Percentiles rank a stretch among this genome's conserved stretches.
These are phyloP conservation scores for Marcusenius ussheri DNA, from an alignment of 2,113 vertebrate species.

Conservation along the genomic window DNA sequence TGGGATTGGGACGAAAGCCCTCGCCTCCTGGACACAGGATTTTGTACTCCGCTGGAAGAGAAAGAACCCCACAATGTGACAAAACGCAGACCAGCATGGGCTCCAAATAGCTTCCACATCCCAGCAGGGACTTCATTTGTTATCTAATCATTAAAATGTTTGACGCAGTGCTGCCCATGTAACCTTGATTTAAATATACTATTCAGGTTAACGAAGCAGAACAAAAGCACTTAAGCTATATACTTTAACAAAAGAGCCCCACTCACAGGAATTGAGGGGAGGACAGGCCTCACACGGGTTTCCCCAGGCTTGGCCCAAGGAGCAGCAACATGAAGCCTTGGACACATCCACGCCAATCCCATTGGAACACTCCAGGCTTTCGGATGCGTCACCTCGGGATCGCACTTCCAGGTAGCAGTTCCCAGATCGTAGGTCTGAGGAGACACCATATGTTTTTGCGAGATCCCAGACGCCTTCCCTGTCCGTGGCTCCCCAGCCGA, in stretches of 20 bases:
- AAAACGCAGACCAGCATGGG: neutral
- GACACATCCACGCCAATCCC: constrained; percentile 92
- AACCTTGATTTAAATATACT: neutral
- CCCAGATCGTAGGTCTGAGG: constrained; percentile 80
- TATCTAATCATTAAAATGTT: neutral
- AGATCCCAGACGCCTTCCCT: neutral
- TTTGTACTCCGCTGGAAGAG: constrained; percentile 79
- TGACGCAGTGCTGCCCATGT: neutral
- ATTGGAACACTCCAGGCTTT: constrained; percentile 80
- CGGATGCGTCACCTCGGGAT: constrained; percentile 77
- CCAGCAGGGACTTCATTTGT: neutral
- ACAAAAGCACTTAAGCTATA: neutral
- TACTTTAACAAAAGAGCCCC: neutral
- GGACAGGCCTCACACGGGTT: constrained; percentile 90
- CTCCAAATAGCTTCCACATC: neutral
- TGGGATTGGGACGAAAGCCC: constrained; percentile 93
- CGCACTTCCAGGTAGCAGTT: constrained; percentile 83
- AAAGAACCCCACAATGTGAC: neutral
- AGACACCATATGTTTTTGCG: constrained; percentile 4
- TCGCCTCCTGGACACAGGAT: constrained; percentile 93
- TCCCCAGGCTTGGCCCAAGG: constrained; percentile 85
- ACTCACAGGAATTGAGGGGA: constrained; percentile 82
- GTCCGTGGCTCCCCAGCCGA: neutral
- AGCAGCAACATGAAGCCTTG: constrained; percentile 95
- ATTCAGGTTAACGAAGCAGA: neutral